These are phyloP conservation scores for Eptesicus fuscus DNA, from an alignment of 2,113 vertebrate genomes.

Conservation along the genomic window DNA sequence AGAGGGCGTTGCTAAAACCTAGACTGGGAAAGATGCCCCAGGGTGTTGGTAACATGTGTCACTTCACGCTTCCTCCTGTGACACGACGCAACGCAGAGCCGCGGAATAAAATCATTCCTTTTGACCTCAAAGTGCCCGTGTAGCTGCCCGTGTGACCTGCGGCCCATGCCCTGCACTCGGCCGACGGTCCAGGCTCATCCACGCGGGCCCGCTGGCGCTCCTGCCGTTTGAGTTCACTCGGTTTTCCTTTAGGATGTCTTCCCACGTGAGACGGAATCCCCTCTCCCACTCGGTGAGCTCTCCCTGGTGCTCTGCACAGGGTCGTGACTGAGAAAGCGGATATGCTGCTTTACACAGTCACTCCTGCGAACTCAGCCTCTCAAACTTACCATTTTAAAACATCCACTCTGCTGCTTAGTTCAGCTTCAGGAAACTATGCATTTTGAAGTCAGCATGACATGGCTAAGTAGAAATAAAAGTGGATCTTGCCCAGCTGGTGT, in stretches of 20 bases:
- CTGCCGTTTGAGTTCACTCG: rapidly evolving
- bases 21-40: no score
- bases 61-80: neutral
- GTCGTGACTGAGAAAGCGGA: neutral
- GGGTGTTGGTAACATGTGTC: no score
- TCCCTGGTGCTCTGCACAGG: neutral
- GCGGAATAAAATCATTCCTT: neutral
- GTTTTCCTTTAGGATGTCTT: neutral
- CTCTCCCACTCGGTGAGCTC: rapidly evolving
- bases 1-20: neutral
- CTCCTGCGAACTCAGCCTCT: neutral
- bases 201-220: rapidly evolving
- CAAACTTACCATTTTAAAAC: neutral
- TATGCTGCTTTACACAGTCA: neutral
- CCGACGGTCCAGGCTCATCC: rapidly evolving
- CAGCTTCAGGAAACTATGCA: neutral
- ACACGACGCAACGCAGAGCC: neutral
- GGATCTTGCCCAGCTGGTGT: neutral
- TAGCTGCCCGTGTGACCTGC: neutral
- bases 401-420: neutral
- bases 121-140: no score
- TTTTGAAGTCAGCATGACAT: neutral
- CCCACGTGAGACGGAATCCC: neutral
- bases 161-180: rapidly evolving
- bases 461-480: neutral